These are phyloP conservation scores for Pterocles burchelli DNA, from an alignment of 2,113 vertebrate genomes.

Conservation along the genomic window DNA sequence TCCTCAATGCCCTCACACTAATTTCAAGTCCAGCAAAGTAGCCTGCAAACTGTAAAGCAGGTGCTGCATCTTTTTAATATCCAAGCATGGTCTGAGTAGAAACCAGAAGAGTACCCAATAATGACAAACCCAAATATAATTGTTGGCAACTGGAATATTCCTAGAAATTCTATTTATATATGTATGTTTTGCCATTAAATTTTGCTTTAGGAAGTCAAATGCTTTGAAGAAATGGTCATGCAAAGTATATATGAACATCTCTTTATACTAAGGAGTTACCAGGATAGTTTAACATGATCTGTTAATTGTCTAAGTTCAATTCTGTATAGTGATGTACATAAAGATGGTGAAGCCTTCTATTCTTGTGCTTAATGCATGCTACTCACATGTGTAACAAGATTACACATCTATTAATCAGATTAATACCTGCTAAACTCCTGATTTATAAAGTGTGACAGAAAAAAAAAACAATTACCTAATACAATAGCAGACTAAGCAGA, in stretches of 20 bases:
- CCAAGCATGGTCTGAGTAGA: not conserved
- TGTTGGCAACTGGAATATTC: not conserved
- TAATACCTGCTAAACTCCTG: not conserved
- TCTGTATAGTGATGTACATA: not conserved
- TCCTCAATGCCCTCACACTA: not conserved
- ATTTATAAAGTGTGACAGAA: not conserved
- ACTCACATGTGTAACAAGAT: not conserved
- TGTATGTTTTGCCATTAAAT: not conserved
- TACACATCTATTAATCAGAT: not conserved
- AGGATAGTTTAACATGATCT: no score
- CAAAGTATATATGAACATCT: not conserved
- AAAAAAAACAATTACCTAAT: not conserved
- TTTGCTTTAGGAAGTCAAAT: not conserved
- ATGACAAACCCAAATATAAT: not conserved
- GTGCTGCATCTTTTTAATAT: not conserved
- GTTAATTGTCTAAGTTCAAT: not conserved
- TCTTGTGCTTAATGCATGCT: not conserved
- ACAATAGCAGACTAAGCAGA: not conserved
- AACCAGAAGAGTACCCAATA: not conserved
- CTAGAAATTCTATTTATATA: not conserved
- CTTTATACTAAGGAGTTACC: not conserved
- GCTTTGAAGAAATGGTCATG: not conserved
- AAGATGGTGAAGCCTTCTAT: not conserved
- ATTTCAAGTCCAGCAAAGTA: not conserved
- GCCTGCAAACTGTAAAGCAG: not conserved